Evolutionary conservation across 2,113 vertebrate species (phyloP).

Genomic region (Sylvia atricapilla): DNA sequence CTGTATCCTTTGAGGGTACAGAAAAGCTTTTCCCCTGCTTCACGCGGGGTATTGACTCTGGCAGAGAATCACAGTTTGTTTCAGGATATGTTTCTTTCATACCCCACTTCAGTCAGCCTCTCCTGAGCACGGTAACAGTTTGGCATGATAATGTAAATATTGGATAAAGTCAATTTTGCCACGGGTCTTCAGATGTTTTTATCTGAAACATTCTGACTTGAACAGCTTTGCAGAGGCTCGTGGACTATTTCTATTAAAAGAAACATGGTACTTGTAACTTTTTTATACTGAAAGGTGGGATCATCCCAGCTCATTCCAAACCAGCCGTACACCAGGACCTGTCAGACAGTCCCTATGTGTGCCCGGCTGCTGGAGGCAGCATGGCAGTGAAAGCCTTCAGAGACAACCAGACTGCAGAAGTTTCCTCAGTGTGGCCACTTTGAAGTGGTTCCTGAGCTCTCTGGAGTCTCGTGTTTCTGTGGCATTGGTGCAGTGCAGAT

Average conservation of each 20-base stretch:
- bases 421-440: background rate
- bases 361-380: background rate
- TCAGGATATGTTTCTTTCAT: background rate
- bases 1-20: background rate
- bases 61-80: background rate
- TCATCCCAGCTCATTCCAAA: background rate
- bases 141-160: background rate
- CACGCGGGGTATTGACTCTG: background rate
- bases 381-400: background rate
- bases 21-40: background rate
- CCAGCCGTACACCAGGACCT: background rate
- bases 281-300: background rate
- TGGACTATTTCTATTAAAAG: background rate
- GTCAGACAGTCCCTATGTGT: background rate
- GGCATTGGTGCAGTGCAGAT: background rate
- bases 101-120: background rate
- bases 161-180: background rate
- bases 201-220: background rate
- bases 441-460: background rate
- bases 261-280: background rate
- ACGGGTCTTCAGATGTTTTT: background rate
- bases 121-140: background rate
- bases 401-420: background rate
- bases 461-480: background rate
- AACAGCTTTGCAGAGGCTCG: background rate